These are phyloP conservation scores for Tetrao urogallus DNA, from an alignment of 2,113 vertebrate species.

Conservation along the genomic window DNA sequence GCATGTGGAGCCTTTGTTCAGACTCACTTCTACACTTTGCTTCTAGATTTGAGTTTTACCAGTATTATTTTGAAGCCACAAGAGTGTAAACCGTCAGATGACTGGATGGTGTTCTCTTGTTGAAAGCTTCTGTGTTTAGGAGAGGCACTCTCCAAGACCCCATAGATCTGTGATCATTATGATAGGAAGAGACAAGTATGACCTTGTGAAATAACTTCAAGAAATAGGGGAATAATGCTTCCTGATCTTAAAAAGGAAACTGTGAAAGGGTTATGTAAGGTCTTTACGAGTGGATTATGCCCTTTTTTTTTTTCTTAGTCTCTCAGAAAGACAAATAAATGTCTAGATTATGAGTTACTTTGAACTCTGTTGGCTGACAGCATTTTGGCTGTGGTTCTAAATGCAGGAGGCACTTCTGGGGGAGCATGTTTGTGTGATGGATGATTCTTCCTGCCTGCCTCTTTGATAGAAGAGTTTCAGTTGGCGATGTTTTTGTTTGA, in stretches of 20 bases:
- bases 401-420: not conserved
- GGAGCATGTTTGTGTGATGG: not conserved
- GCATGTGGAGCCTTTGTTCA: not conserved
- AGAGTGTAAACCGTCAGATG: not conserved
- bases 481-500: not conserved
- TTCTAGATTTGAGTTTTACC: not conserved
- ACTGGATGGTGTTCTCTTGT: not conserved
- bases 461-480: not conserved
- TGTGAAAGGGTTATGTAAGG: not conserved
- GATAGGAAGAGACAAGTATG: not conserved
- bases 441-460: not conserved
- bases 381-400: not conserved
- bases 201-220: not conserved
- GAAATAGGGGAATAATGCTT: not conserved
- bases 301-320: not conserved
- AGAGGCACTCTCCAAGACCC: not conserved
- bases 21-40: not conserved
- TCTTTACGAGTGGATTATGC: not conserved
- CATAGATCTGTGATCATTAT: not conserved
- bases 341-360: not conserved
- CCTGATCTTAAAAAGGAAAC: not conserved
- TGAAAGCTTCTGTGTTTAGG: not conserved
- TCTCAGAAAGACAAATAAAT: not conserved
- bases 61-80: accelerated
- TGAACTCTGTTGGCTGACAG: accelerated